These are phyloP conservation scores for Platygyra sinensis DNA, from an alignment of 64 coral and sea anemone species.

Conservation along the genomic window DNA sequence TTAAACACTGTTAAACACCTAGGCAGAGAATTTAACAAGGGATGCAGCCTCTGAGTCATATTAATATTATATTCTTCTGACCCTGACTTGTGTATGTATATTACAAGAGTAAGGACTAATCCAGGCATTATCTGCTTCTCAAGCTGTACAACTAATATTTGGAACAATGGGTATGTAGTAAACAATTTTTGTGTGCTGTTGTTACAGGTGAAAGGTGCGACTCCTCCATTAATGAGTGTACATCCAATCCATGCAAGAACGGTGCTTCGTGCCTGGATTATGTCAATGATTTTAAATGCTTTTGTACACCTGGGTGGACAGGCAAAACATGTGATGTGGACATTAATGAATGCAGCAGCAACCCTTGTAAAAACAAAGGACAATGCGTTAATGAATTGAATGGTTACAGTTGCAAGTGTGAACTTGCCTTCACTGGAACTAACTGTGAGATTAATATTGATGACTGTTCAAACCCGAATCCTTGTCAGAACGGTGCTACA, in stretches of 20 bases:
- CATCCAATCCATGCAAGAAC: constrained; percentile 51
- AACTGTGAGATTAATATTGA: constrained; percentile 63
- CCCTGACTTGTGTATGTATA: too few species aligned
- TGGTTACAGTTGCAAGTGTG: constrained; percentile 66
- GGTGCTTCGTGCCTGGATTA: constrained; percentile 51
- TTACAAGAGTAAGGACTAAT: too few species aligned
- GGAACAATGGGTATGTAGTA: too few species aligned
- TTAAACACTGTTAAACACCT: too few species aligned
- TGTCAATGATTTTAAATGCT: constrained; percentile 46
- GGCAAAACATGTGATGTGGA: constrained; percentile 57
- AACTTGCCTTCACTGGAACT: constrained; percentile 50
- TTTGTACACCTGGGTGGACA: constrained; percentile 46
- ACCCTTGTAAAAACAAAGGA: constrained; percentile 70
- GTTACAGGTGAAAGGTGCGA: constrained; percentile 68
- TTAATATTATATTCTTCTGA: too few species aligned
- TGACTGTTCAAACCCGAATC: constrained; percentile 63
- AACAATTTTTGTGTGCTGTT: neutral
- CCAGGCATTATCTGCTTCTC: too few species aligned
- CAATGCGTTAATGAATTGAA: constrained; percentile 53
- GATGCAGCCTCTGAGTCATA: too few species aligned
- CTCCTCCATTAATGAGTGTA: constrained; percentile 19
- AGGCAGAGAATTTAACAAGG: too few species aligned
- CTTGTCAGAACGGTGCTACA: constrained; percentile 58
- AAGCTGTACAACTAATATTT: too few species aligned
- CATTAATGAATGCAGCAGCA: constrained; percentile 66